Conservation (phyloP, 2,797 vertebrate species). For the Liasis olivaceus region DNA sequence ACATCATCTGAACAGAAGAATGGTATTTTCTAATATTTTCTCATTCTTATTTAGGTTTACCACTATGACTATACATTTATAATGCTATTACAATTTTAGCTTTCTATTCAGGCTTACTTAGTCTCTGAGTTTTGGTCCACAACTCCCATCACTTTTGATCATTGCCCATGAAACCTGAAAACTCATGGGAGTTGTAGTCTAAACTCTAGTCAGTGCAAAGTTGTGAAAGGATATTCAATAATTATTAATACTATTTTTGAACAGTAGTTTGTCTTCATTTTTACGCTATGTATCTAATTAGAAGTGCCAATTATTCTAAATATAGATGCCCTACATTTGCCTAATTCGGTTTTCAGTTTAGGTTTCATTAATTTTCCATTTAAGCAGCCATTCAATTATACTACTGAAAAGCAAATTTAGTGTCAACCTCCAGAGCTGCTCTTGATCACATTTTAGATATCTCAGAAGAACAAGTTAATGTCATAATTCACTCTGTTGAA, state of each 20-base stretch:
- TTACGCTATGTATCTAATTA: background rate
- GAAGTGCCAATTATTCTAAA: background rate
- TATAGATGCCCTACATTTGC: background rate
- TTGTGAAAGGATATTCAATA: background rate
- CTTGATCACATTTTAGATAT: background rate
- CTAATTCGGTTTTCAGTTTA: background rate
- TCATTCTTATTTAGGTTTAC: background rate
- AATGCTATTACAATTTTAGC: background rate
- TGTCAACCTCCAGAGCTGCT: background rate
- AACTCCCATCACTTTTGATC: background rate
- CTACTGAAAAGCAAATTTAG: background rate
- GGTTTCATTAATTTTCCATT: conserved; percentile 24
- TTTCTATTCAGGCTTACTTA: background rate
- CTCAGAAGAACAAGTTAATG: background rate
- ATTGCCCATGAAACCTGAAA: background rate
- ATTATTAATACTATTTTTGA: background rate
- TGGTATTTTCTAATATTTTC: background rate
- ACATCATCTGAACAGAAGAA: too few species aligned
- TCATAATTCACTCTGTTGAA: background rate
- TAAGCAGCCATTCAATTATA: conserved; percentile 1
- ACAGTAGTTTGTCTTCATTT: background rate
- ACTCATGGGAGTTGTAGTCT: background rate
- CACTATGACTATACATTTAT: background rate
- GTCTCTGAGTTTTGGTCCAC: background rate
- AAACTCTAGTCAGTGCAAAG: background rate